Evolutionary conservation across 2,888 invertebrate species (phyloP).

Genomic region (Eupeodes latifasciatus): DNA sequence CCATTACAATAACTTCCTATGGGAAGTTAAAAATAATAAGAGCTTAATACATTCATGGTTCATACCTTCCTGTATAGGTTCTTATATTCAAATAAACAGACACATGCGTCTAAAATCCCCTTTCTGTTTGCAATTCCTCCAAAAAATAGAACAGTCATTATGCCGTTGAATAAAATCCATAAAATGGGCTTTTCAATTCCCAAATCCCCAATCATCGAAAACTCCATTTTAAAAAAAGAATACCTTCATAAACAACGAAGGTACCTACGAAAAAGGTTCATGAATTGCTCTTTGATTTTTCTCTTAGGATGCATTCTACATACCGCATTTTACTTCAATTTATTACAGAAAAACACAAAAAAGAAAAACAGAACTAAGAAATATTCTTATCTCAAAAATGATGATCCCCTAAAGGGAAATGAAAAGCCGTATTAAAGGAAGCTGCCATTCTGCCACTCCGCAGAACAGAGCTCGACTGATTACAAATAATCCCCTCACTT

Average conservation of each 20-base stretch:
- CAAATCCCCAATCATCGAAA: slow-evolving; percentile 2
- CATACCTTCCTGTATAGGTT: too few species aligned
- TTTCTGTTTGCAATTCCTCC: not conserved
- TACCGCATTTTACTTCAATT: slow-evolving; percentile 23
- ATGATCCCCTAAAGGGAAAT: slow-evolving; percentile 41
- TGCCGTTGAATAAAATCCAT: slow-evolving; percentile 5
- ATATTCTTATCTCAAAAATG: slow-evolving; percentile 36
- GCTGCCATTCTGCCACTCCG: slow-evolving; percentile 40
- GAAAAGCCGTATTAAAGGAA: slow-evolving; percentile 45
- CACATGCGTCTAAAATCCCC: too few species aligned
- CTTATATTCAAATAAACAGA: too few species aligned
- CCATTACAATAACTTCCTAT: too few species aligned
- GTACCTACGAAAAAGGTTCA: slow-evolving; percentile 25
- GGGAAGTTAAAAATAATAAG: too few species aligned
- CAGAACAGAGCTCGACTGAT: slow-evolving; percentile 27
- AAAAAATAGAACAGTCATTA: slow-evolving; percentile 10
- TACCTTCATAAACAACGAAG: not conserved
- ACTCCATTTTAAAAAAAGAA: not conserved
- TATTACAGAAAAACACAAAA: not conserved
- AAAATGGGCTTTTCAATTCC: slow-evolving; percentile 10
- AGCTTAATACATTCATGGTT: too few species aligned
- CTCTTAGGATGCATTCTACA: slow-evolving; percentile 54
- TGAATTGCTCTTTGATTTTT: slow-evolving; percentile 47
- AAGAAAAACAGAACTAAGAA: not conserved
- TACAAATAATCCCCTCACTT: slow-evolving; percentile 42